Conservation (phyloP, 2,113 vertebrate species). For the Phasianus colchicus region DNA sequence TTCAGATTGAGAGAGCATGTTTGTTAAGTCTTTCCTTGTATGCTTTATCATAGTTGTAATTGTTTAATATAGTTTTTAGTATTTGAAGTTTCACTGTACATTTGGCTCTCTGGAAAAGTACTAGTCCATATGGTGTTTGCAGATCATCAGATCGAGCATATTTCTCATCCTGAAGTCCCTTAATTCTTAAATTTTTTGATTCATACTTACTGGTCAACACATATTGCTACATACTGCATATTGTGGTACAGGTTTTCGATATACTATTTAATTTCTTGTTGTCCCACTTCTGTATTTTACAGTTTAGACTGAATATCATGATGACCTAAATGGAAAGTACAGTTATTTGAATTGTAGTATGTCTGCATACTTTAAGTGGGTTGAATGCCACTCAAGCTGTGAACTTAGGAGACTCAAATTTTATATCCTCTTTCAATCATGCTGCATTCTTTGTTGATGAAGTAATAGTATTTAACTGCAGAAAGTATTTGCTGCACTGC, state of each 20-base stretch:
- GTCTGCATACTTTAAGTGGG: neutral
- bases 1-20: neutral
- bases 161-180: neutral
- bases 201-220: neutral
- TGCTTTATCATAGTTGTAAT: neutral
- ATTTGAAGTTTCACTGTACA: neutral
- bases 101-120: neutral
- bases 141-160: neutral
- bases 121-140: neutral
- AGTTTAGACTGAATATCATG: neutral
- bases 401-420: slow-evolving; percentile 6
- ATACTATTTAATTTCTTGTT: neutral
- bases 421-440: neutral
- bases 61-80: neutral
- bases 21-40: neutral
- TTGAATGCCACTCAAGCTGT: neutral
- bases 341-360: neutral
- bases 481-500: slow-evolving; percentile 1
- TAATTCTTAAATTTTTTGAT: neutral
- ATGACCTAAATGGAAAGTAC: neutral
- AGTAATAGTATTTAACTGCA: neutral
- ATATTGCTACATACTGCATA: neutral
- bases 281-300: neutral
- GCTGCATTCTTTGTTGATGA: slow-evolving; percentile 1
- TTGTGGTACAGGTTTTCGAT: neutral